Evolutionary conservation across 2,113 vertebrate genomes (phyloP).

Genomic region (Leptocoma aspasia): DNA sequence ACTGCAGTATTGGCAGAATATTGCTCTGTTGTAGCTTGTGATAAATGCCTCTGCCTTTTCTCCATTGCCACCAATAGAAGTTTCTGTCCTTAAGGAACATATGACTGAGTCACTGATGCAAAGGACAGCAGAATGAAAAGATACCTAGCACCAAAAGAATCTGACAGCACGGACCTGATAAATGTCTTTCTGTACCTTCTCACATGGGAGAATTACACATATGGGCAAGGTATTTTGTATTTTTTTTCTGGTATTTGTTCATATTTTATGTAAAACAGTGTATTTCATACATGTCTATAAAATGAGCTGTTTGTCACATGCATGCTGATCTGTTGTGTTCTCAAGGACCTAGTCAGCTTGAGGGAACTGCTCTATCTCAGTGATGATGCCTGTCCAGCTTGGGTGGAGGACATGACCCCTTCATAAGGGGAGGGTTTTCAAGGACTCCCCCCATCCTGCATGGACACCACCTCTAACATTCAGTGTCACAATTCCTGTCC

Average conservation of each 20-base stretch:
- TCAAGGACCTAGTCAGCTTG: background rate
- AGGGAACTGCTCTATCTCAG: background rate
- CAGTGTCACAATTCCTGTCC: background rate
- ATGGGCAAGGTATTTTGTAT: conserved; percentile 3
- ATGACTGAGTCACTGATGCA: conserved; percentile 3
- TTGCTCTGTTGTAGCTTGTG: background rate
- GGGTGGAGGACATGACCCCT: background rate
- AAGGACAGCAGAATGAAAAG: background rate
- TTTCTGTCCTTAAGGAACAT: background rate
- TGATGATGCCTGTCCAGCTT: background rate
- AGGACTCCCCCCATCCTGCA: accelerated
- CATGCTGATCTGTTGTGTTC: background rate
- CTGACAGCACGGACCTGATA: background rate
- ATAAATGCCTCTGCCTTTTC: conserved; percentile 3
- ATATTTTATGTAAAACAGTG: background rate
- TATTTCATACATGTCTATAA: background rate
- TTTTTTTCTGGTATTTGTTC: background rate
- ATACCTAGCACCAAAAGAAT: background rate
- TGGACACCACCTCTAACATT: accelerated
- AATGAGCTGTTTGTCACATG: background rate
- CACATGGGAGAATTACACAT: background rate
- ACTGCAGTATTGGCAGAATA: background rate
- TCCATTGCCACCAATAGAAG: background rate
- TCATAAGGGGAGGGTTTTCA: background rate
- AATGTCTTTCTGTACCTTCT: background rate